Evolutionary conservation across 2,797 vertebrate species (phyloP).

Genomic region (Leucoraja ocellata): DNA sequence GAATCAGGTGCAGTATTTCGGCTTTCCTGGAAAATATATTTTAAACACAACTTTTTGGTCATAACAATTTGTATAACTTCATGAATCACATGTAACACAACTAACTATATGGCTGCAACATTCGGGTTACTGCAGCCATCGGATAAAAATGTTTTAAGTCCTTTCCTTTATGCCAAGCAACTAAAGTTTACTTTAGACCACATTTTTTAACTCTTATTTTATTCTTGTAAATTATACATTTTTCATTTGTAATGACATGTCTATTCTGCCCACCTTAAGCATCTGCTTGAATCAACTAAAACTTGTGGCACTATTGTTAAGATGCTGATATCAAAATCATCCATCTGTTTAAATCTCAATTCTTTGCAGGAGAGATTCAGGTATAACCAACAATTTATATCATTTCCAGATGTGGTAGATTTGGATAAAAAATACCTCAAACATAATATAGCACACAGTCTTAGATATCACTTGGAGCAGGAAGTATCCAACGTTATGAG

Average conservation of each 20-base stretch:
- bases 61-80: not conserved
- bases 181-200: not conserved
- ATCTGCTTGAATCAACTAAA: not conserved
- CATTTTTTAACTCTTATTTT: not conserved
- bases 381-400: not conserved
- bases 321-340: not conserved
- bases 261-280: not conserved
- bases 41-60: not conserved
- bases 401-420: not conserved
- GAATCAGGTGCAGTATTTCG: not conserved
- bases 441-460: not conserved
- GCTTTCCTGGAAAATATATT: too few species aligned
- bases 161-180: not conserved
- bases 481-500: not conserved
- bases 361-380: not conserved
- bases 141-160: not conserved
- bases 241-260: not conserved
- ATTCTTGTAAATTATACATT: not conserved
- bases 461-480: not conserved
- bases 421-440: not conserved
- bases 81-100: not conserved
- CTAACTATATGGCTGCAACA: not conserved
- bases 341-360: not conserved
- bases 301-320: not conserved
- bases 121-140: not conserved